These are phyloP conservation scores for Xanthostigma xanthostigma DNA, from an alignment of 2,888 invertebrate genomes.

Conservation along the genomic window DNA sequence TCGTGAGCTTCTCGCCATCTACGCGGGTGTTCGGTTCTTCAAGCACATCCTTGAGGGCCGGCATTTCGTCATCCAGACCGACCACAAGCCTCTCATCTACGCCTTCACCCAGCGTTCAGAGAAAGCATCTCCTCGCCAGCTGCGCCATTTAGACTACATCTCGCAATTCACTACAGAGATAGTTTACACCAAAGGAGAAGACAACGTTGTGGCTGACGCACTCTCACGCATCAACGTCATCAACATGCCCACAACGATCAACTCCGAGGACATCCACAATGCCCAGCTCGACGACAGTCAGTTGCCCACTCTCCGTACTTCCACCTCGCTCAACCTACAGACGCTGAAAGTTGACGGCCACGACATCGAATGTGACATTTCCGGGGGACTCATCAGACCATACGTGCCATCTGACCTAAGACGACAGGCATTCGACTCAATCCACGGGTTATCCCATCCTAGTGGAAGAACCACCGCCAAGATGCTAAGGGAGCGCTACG, in stretches of 20 bases:
- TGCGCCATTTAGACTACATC: no score
- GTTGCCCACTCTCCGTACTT: not conserved
- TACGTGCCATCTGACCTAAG: constrained; percentile 13
- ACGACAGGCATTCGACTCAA: constrained; percentile 10
- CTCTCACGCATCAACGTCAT: constrained; percentile 5
- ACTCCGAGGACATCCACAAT: not conserved
- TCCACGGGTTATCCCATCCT: constrained; percentile 13
- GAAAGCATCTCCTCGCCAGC: no score
- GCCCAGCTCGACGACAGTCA: constrained; percentile 8
- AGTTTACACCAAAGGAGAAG: constrained; percentile 3
- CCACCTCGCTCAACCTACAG: not conserved
- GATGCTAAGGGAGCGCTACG: constrained; percentile 9
- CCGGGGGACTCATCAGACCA: constrained; percentile 10
- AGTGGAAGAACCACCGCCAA: constrained; percentile 10
- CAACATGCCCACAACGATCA: constrained; percentile 5
- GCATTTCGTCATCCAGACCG: constrained; percentile 7
- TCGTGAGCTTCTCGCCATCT: constrained; percentile 9
- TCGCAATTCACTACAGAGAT: constrained; percentile 8
- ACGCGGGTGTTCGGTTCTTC: constrained; percentile 5
- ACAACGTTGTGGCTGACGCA: constrained; percentile 8
- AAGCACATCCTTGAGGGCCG: constrained; percentile 9
- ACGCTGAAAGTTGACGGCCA: not conserved
- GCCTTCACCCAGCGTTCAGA: no score
- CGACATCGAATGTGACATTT: constrained; percentile 12
- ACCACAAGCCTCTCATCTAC: constrained; percentile 9